Evolutionary conservation across 2,113 vertebrate genomes (phyloP).

Genomic region (Takifugu bimaculatus): DNA sequence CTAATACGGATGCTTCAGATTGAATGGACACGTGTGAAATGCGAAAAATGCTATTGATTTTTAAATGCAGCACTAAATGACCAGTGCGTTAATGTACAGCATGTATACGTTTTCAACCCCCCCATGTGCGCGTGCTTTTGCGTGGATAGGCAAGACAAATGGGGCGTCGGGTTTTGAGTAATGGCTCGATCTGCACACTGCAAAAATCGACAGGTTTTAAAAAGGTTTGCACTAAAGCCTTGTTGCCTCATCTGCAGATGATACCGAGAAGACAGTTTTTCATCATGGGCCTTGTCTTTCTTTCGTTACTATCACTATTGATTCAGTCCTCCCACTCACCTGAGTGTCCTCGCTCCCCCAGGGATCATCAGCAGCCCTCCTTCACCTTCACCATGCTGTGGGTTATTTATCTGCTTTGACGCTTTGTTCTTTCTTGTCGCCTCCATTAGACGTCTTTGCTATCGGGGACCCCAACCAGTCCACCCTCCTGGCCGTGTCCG

Average conservation of each 20-base stretch:
- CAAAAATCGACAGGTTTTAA: constrained; percentile 54
- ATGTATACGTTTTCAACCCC: not conserved
- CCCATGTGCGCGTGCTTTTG: too few relatives aligned
- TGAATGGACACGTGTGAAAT: constrained; percentile 34
- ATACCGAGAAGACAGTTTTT: constrained; percentile 42
- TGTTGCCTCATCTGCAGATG: too few relatives aligned
- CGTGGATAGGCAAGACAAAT: too few relatives aligned
- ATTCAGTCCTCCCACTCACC: constrained; percentile 17
- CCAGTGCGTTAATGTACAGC: constrained; percentile 52
- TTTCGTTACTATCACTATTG: too few relatives aligned
- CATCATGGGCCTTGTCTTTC: constrained; percentile 9
- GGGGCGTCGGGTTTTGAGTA: constrained; percentile 65
- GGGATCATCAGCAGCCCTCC: not conserved
- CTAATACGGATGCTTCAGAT: constrained; percentile 3
- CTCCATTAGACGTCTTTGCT: constrained; percentile 75
- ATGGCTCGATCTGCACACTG: constrained; percentile 67
- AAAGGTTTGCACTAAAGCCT: too few relatives aligned
- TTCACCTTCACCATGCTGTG: constrained; percentile 11
- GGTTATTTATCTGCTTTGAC: constrained; percentile 22
- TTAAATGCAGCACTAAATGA: constrained; percentile 56
- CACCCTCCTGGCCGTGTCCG: constrained; percentile 79
- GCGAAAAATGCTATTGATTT: constrained; percentile 44
- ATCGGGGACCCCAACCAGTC: constrained; percentile 81
- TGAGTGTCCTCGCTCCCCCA: constrained; percentile 4
- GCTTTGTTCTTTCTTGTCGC: constrained; percentile 9